These are phyloP conservation scores for Drosophila mimica DNA, from an alignment of 2,888 invertebrate genomes.

Conservation along the genomic window DNA sequence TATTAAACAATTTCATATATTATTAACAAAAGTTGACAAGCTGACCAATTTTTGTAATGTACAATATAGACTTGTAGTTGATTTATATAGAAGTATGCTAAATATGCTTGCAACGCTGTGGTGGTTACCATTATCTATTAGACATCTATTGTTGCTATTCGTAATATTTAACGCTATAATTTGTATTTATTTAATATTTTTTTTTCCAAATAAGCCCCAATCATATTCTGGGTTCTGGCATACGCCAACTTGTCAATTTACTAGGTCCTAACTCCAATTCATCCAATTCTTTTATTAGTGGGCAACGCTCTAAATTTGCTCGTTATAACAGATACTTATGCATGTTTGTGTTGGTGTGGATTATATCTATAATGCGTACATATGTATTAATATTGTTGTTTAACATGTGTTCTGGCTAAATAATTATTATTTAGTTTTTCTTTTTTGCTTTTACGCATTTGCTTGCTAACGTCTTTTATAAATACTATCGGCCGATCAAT, in stretches of 20 bases:
- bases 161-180: slow-evolving; percentile 54
- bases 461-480: slow-evolving; percentile 69
- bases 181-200: slow-evolving; percentile 40
- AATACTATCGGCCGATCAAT: slow-evolving; percentile 55
- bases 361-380: slow-evolving; percentile 46
- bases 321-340: slow-evolving; percentile 61
- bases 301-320: slow-evolving; percentile 57
- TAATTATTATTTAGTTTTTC: slow-evolving; percentile 56
- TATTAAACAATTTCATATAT: slow-evolving; percentile 69
- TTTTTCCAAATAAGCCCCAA: slow-evolving; percentile 44
- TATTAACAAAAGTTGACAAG: slow-evolving; percentile 75
- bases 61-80: slow-evolving; percentile 56
- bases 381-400: slow-evolving; percentile 61
- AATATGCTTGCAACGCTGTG: slow-evolving; percentile 65
- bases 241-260: slow-evolving; percentile 54
- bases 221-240: slow-evolving; percentile 22
- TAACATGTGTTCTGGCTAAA: slow-evolving; percentile 74
- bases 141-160: slow-evolving; percentile 70
- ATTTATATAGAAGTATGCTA: slow-evolving; percentile 57
- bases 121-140: slow-evolving; percentile 65
- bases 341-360: slow-evolving; percentile 40
- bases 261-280: slow-evolving; percentile 53
- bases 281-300: slow-evolving; percentile 43
- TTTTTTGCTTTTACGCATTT: slow-evolving; percentile 50
- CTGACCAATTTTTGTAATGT: slow-evolving; percentile 72